Evolutionary conservation across 2,113 vertebrate genomes (phyloP).

Genomic region (Phainopepla nitens): DNA sequence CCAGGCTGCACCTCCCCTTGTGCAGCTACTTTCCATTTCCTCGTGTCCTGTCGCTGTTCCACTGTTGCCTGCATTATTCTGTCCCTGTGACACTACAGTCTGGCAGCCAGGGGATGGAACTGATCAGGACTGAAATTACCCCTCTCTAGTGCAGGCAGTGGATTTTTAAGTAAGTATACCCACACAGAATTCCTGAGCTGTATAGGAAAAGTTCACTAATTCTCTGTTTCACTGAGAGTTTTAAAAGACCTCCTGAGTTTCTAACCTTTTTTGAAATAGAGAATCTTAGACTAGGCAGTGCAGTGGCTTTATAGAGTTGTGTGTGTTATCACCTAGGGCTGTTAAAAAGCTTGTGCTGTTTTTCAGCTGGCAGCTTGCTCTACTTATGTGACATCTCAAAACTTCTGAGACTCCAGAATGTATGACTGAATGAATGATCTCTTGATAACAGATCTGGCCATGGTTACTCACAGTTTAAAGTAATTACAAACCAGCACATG

Average conservation of each 20-base stretch:
- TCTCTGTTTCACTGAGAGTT: neutral
- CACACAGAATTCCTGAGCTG: neutral
- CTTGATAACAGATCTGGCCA: conserved; percentile 46
- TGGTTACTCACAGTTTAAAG: conserved; percentile 33
- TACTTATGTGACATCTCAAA: conserved; percentile 44
- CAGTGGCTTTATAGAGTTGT: neutral
- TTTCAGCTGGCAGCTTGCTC: conserved; percentile 39
- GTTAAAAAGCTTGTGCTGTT: conserved; percentile 3
- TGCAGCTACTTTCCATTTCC: neutral
- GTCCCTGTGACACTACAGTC: neutral
- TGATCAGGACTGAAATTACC: neutral
- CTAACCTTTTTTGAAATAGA: neutral
- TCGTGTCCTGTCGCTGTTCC: neutral
- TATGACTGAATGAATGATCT: conserved; percentile 55
- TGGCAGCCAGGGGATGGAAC: neutral
- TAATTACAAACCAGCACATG: conserved; percentile 56
- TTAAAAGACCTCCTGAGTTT: neutral
- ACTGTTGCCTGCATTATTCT: neutral
- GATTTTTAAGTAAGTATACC: neutral
- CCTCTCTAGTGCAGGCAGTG: neutral
- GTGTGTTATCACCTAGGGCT: neutral
- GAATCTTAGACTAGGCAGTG: neutral
- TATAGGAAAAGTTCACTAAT: neutral
- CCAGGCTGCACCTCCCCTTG: neutral
- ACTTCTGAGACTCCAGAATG: conserved; percentile 33